Percentiles rank a stretch among this genome's conserved stretches.
These are phyloP conservation scores for Ceriagrion tenellum DNA, from an alignment of 2,888 invertebrate genomes.

Conservation along the genomic window DNA sequence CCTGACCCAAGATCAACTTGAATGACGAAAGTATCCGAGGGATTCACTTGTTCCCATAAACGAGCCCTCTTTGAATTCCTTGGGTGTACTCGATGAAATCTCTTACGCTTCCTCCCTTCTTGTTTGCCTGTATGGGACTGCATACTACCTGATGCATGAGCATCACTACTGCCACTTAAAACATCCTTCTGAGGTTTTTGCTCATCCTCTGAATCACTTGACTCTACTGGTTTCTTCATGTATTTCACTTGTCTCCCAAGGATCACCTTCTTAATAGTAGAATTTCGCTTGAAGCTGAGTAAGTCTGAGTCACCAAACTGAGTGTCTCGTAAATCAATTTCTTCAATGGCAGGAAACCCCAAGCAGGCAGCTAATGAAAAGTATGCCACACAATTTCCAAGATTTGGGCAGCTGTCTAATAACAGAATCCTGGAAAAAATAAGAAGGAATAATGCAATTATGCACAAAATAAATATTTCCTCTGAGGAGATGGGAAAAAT, in stretches of 20 bases:
- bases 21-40: slow-evolving; percentile 13
- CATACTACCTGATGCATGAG: neutral
- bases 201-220: neutral
- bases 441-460: neutral
- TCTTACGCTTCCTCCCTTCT: neutral
- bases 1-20: slow-evolving; percentile 38
- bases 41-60: neutral
- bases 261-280: slow-evolving; percentile 35
- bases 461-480: too few species aligned
- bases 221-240: neutral
- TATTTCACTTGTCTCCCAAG: neutral
- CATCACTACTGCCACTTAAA: neutral
- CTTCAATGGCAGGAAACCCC: slow-evolving; percentile 34
- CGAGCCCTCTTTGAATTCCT: neutral
- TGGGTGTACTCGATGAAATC: neutral
- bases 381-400: slow-evolving; percentile 53
- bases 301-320: slow-evolving; percentile 53
- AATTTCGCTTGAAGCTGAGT: slow-evolving; percentile 46
- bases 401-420: slow-evolving; percentile 45
- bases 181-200: neutral
- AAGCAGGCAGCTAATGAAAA: slow-evolving; percentile 41
- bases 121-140: neutral
- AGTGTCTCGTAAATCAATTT: slow-evolving; percentile 39
- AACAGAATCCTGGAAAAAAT: neutral
- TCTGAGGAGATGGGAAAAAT: too few species aligned